Conservation (phyloP, 2,888 invertebrate species). For the Bellardia pandia region DNA sequence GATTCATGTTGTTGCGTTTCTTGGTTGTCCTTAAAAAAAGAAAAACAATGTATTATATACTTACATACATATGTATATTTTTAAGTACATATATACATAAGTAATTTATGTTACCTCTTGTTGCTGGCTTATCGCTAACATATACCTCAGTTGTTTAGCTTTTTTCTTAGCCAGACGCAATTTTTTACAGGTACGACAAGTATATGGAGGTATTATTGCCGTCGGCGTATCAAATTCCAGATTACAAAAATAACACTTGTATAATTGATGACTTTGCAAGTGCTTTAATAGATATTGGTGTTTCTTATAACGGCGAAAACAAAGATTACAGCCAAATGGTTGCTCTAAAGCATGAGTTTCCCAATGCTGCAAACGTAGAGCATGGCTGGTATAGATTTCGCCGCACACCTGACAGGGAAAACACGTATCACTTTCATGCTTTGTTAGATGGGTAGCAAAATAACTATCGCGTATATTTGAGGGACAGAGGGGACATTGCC, state of each 20-base stretch:
- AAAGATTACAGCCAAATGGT: constrained; percentile 83
- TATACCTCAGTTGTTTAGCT: too few species aligned
- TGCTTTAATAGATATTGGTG: constrained; percentile 77
- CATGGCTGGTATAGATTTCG: constrained; percentile 73
- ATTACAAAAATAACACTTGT: constrained; percentile 76
- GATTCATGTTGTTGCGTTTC: too few species aligned
- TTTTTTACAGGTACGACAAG: too few species aligned
- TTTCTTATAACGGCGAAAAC: constrained; percentile 76
- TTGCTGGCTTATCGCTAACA: too few species aligned
- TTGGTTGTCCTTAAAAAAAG: too few species aligned
- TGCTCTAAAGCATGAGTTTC: constrained; percentile 85
- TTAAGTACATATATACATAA: too few species aligned
- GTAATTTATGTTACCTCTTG: too few species aligned
- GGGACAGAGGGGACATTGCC: too few species aligned
- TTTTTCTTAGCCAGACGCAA: too few species aligned
- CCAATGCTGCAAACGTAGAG: constrained; percentile 78
- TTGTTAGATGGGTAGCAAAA: constrained; percentile 75
- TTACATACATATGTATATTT: too few species aligned
- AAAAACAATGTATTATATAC: too few species aligned
- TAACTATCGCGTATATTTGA: constrained; percentile 45
- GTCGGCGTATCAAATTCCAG: constrained; percentile 75
- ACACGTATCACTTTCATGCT: constrained; percentile 74
- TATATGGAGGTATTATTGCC: constrained; percentile 73
- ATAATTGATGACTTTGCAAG: constrained; percentile 75
- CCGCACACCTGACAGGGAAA: constrained; percentile 77